Percentiles rank a stretch among this genome's conserved stretches.
Evolutionary conservation across 2,888 invertebrate genomes (phyloP).

Genomic region (Ptilodon capucinus): DNA sequence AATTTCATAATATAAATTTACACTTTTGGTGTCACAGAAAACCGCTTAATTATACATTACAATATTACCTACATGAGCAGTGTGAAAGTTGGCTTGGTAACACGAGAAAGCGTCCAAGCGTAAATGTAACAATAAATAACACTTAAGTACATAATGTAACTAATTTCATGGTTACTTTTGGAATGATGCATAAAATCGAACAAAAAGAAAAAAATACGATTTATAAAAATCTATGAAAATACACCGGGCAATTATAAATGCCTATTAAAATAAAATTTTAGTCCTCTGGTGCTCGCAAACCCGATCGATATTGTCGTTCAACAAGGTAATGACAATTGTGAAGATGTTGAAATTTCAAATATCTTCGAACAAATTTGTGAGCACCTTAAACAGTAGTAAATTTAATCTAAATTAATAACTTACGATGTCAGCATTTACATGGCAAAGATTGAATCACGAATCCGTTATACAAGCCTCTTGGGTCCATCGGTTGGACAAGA

Average conservation of each 20-base stretch:
- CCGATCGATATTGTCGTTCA: background rate
- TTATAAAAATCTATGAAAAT: background rate
- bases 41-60: slow-evolving; percentile 12
- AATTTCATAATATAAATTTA: slow-evolving; percentile 23
- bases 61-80: slow-evolving; percentile 14
- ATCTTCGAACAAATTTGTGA: background rate
- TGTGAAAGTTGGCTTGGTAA: slow-evolving; percentile 13
- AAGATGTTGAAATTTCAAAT: no score
- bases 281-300: slow-evolving; percentile 23
- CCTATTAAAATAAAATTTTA: slow-evolving; percentile 31
- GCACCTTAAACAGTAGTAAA: background rate
- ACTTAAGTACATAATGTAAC: slow-evolving; percentile 31
- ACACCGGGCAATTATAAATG: slow-evolving; percentile 19
- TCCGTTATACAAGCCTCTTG: slow-evolving; percentile 19
- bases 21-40: slow-evolving; percentile 13
- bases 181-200: slow-evolving; percentile 29
- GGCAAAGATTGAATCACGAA: slow-evolving; percentile 12
- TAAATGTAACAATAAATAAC: slow-evolving; percentile 32
- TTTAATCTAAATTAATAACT: background rate
- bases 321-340: no score
- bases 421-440: slow-evolving; percentile 1
- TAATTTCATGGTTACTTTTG: slow-evolving; percentile 32
- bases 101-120: slow-evolving; percentile 10
- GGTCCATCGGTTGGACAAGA: no score
- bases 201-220: background rate